phyloP scores from a whole-genome alignment of 2,888 invertebrate species.

The Rhyacophila evoluta region DNA sequence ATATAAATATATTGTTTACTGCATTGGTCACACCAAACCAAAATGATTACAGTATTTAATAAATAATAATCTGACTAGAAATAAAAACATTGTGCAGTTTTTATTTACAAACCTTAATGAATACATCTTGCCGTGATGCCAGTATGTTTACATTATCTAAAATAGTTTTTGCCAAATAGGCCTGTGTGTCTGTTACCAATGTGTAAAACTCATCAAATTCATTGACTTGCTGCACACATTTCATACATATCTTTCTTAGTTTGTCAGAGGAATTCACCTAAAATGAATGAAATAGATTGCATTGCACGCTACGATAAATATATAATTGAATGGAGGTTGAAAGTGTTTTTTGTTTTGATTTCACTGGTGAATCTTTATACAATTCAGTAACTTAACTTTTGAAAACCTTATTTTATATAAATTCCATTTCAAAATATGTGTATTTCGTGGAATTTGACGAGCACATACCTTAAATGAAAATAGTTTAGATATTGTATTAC shows the following conservation, averaged over 20 bases:
- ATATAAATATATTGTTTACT: no score
- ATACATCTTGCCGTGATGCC: neutral
- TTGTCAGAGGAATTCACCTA: neutral
- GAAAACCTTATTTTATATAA: no score
- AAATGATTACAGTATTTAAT: no score
- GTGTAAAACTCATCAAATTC: neutral
- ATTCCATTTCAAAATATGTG: no score
- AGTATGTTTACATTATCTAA: neutral
- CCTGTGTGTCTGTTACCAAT: neutral
- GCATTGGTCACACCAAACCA: no score
- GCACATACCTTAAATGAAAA: neutral
- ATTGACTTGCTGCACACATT: neutral
- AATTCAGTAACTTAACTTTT: no score
- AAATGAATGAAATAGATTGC: neutral
- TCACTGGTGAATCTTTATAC: no score
- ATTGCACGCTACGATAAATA: no score
- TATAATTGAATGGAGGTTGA: no score
- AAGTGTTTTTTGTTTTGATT: no score
- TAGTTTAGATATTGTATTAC: neutral
- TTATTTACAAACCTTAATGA: neutral
- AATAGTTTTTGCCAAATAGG: neutral
- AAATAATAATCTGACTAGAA: no score
- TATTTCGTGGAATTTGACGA: neutral
- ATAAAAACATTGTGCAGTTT: no score
- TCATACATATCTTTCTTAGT: neutral